Conservation (phyloP, 2,797 vertebrate species). For the Pogonophryne albipinna region DNA sequence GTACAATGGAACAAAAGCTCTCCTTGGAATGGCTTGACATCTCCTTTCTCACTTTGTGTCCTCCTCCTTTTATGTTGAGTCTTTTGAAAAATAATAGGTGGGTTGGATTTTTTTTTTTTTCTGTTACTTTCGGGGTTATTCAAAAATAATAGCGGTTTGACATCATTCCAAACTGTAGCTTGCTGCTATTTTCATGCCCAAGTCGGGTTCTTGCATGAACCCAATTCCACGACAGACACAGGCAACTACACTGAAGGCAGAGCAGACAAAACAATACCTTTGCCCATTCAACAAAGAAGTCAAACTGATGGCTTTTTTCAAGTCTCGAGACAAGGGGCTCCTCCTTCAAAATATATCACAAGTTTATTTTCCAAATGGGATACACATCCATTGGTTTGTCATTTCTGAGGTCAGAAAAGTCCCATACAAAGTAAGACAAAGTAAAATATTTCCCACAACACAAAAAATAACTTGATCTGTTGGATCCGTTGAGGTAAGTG, state of each 20-base stretch:
- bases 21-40: conserved; percentile 83
- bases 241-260: conserved; percentile 43
- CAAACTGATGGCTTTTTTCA: conserved; percentile 51
- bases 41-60: conserved; percentile 79
- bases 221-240: conserved; percentile 46
- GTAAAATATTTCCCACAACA: conserved; percentile 51
- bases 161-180: conserved; percentile 68
- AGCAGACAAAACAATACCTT: conserved; percentile 34
- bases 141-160: conserved; percentile 69
- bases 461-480: conserved; percentile 77
- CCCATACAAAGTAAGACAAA: conserved; percentile 85
- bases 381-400: conserved; percentile 63
- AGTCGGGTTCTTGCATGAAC: conserved; percentile 54
- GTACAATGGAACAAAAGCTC: conserved; percentile 76
- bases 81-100: conserved; percentile 56
- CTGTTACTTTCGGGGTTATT: conserved; percentile 57
- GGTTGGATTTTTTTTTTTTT: conserved; percentile 52
- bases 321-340: conserved; percentile 49
- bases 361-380: conserved; percentile 79
- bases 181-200: conserved; percentile 53
- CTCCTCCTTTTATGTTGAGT: conserved; percentile 71
- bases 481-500: conserved; percentile 94
- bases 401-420: conserved; percentile 85
- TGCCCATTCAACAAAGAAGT: conserved; percentile 81
- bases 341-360: conserved; percentile 19